Evolutionary conservation across 1,140 invertebrate genomes (phyloP).

Genomic region (Drosophila obscura): DNA sequence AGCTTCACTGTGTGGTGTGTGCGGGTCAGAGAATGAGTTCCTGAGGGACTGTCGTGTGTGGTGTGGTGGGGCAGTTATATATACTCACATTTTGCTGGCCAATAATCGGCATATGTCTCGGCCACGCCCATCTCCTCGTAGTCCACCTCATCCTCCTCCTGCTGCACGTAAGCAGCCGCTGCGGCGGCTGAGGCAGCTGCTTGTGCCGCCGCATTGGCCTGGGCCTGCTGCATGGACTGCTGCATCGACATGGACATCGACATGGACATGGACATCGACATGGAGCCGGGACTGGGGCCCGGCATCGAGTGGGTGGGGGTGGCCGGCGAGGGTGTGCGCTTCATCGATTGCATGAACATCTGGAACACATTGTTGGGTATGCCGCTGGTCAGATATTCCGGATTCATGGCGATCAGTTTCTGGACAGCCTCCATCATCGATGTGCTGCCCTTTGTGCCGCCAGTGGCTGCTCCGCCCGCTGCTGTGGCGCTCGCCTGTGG

Average conservation of each 20-base stretch:
- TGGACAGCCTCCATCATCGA: conserved; percentile 82
- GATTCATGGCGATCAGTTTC: conserved; percentile 75
- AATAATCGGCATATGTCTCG: conserved; percentile 99
- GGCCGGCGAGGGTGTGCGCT: conserved; percentile 6
- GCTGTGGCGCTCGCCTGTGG: conserved; percentile 8
- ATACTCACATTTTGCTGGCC: conserved; percentile 94
- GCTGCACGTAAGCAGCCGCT: conserved; percentile 57
- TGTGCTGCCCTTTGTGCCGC: conserved; percentile 69
- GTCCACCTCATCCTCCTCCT: conserved; percentile 94
- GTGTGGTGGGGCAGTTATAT: not conserved
- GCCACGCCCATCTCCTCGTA: conserved; percentile 98
- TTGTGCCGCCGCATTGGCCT: conserved; percentile 23
- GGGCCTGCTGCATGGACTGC: not conserved
- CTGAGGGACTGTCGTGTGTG: too few relatives aligned
- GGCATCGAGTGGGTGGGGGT: conserved; percentile 11
- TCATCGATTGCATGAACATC: conserved; percentile 83
- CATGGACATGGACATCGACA: not conserved
- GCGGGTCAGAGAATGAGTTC: too few relatives aligned
- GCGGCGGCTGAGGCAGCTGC: conserved; percentile 22
- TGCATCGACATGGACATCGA: not conserved
- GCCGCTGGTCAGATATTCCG: conserved; percentile 80
- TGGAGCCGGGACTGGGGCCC: not conserved
- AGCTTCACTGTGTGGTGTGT: conserved; percentile 89
- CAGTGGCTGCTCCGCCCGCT: not conserved
- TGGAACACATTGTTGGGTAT: conserved; percentile 83